Percentiles rank a stretch among this genome's conserved stretches.
phyloP scores from a whole-genome alignment of 2,888 invertebrate genomes.

The Caenorhabditis angaria region DNA sequence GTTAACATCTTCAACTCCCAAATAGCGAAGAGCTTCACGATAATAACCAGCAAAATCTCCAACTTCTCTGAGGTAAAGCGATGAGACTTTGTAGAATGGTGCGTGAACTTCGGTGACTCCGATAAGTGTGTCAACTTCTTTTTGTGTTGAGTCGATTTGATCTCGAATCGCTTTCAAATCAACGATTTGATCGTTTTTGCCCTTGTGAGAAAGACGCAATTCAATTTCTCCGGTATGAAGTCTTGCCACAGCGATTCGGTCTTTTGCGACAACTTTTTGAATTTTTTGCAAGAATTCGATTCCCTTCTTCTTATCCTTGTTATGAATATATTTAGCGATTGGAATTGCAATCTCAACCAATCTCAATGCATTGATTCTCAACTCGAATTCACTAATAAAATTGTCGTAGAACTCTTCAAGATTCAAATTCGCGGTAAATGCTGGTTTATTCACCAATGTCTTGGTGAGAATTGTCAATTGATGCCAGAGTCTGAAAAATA shows the following conservation, averaged over 20 bases:
- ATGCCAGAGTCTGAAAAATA: constrained; percentile 70
- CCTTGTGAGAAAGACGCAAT: constrained; percentile 73
- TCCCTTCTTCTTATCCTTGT: constrained; percentile 23
- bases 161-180: constrained; percentile 69
- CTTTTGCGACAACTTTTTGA: constrained; percentile 85
- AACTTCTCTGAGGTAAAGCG: constrained; percentile 68
- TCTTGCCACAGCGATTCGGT: constrained; percentile 80
- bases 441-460: constrained; percentile 48
- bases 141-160: constrained; percentile 59
- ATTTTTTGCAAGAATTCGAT: constrained; percentile 84
- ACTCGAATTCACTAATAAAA: constrained; percentile 91
- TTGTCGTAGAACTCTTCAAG: constrained; percentile 79
- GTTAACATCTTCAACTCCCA: constrained; percentile 76
- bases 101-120: constrained; percentile 69
- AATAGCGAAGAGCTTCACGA: constrained; percentile 84
- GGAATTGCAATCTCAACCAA: constrained; percentile 82
- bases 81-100: constrained; percentile 68
- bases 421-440: constrained; percentile 49
- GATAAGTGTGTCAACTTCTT: constrained; percentile 55
- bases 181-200: constrained; percentile 74
- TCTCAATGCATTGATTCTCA: constrained; percentile 93
- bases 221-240: constrained; percentile 82
- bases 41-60: constrained; percentile 95
- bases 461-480: constrained; percentile 61
- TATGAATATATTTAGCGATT: constrained; percentile 74